Evolutionary conservation across 2,888 invertebrate species (phyloP), one percentile per base, ranked within the genome.

Genomic region (Troides helena): DNA sequence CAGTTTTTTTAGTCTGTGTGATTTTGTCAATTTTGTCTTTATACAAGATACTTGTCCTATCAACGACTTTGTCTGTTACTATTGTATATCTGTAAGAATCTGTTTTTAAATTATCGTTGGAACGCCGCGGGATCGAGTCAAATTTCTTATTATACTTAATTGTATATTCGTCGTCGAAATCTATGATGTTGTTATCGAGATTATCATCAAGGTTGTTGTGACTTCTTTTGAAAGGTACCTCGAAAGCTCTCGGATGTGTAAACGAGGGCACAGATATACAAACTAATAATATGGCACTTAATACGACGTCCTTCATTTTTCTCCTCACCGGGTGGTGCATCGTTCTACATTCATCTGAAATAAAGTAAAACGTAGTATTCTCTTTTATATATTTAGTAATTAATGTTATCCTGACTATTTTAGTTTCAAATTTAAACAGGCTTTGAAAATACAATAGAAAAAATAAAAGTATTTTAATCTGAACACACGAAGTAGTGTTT

Each of bases 141-240:
- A 88, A 86, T 63, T 88, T 87, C 57, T 86, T 87, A 62, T 87
- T 84, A 61, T 86, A 87, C 73, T 88, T 90, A 1, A 87, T 75
- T 2, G 86, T 81, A 69, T 85, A 88, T 69, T 88, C 87, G 72
- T 89, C 89, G 58, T 91, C 91, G 18, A 92, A 90, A 70, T 92
- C 91, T 69, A 92, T 87, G 46, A 92, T 88, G 65, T 87, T 90
- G 59, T 89, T 90, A 61, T 91, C 89, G 59, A 85, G 79, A 12
- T 88, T 83, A 50, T 87, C 84, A 43, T 74, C 72, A 65, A 76
- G 71, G 50, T 76, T 74, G 53, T 77, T 77, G 12, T 74, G 73
- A 7, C 70, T 71, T 10, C 78, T 75, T n/a, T 73, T 75, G 14
- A 79, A 74, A 2, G 80, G 79, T 4, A 77, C 77, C n/a, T 83